Evolutionary conservation across 2,113 vertebrate genomes (phyloP).

Genomic region (Heterochromis multidens): DNA sequence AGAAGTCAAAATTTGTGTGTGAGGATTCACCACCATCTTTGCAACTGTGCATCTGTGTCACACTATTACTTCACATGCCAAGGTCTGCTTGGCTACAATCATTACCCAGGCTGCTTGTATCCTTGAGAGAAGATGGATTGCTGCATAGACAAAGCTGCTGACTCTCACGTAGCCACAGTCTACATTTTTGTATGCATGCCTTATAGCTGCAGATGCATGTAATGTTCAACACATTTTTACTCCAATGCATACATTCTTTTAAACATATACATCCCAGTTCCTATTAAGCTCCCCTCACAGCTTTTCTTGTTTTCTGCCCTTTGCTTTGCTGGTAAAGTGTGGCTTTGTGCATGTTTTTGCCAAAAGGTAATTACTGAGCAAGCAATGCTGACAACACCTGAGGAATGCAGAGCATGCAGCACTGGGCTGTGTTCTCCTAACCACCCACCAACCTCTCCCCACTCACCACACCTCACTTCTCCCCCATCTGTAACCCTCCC

Average conservation of each 20-base stretch:
- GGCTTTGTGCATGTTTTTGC: slow-evolving; percentile 47
- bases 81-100: slow-evolving; percentile 19
- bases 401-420: slow-evolving; percentile 75
- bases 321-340: slow-evolving; percentile 10
- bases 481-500: slow-evolving; percentile 27
- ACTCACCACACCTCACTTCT: background rate
- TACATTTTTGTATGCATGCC: slow-evolving; percentile 33
- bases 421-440: slow-evolving; percentile 45
- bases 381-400: slow-evolving; percentile 74
- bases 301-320: background rate
- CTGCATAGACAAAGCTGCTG: slow-evolving; percentile 50
- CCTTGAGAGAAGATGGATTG: slow-evolving; percentile 47
- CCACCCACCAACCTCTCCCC: slow-evolving; percentile 7
- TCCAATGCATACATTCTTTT: background rate
- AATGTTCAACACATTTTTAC: background rate
- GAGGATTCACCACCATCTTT: background rate
- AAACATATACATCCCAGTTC: background rate
- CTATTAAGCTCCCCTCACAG: background rate
- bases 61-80: background rate
- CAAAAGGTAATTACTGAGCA: slow-evolving; percentile 63
- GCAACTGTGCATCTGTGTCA: background rate
- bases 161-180: slow-evolving; percentile 15
- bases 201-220: background rate
- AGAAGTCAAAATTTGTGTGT: background rate
- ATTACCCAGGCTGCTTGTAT: background rate